Base-by-base conservation (phyloP, 2,888 invertebrate species). In the Pyrocoelia pectoralis region DNA sequence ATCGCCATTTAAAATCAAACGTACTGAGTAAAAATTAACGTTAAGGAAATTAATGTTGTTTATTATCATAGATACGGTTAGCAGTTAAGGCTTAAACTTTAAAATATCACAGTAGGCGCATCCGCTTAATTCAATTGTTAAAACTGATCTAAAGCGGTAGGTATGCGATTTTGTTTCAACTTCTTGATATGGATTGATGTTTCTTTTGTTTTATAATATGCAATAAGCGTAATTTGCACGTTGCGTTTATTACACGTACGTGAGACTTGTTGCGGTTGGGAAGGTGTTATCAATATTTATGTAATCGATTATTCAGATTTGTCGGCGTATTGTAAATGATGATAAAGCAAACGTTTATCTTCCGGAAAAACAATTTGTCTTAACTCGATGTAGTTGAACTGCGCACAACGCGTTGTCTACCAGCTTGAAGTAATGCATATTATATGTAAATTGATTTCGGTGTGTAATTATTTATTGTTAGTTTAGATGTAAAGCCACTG, bases 391-490 rank as follows among this genome's bases (percentile, higher is more conserved):
- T 53, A 51, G 52, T 14, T 62, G 57, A 51, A 48, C 48, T 56
- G 61, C 65, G 65, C 66, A 51, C 52, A 56, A 55, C 55, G 52
- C 43, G 58, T 49, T 56, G 57, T 53, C 59, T 41, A 55, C 41
- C 59, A 56, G 55, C 46, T 46, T 58, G 55, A 67, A 64, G 68
- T 69, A 70, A 71, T 68, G 69, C 68, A 66, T 70, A 73, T 74
- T 75, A 71, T 74, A 76, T 76, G 76, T 70, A 74, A 76, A 76
- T 76, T 70, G 72, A 76, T 75, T 72, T 73, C 66, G 68, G 61
- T 69, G 68, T 68, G 72, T 71, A 74, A 75, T 74, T 76, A 74
- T 76, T 75, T 75, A 74, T 76, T 72, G 73, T 72, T 71, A 68
- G 69, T 68, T 68, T 69, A 71, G 69, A 72, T 70, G 74, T 72